Conservation (phyloP, 2,888 invertebrate species). For the Drosophila histrio region DNA sequence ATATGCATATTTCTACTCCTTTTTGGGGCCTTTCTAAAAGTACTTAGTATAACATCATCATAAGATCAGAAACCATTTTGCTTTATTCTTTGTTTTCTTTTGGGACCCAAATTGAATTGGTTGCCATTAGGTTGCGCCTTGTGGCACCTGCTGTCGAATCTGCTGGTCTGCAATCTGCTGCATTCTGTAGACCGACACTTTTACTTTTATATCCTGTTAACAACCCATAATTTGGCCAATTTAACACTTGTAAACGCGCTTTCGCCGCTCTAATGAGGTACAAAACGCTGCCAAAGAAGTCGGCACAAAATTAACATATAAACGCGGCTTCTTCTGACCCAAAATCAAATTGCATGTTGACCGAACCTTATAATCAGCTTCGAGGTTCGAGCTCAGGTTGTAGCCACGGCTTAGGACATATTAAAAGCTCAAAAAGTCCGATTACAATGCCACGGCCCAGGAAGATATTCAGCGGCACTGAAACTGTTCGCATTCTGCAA, state of each 20-base stretch:
- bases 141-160: slow-evolving; percentile 41
- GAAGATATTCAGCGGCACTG: slow-evolving; percentile 1
- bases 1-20: not conserved
- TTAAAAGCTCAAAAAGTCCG: slow-evolving; percentile 56
- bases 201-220: slow-evolving; percentile 79
- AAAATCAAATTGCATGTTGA: slow-evolving; percentile 67
- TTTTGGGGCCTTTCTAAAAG: not conserved
- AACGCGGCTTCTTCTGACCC: slow-evolving; percentile 52
- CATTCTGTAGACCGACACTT: slow-evolving; percentile 57
- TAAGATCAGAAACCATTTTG: not conserved
- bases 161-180: slow-evolving; percentile 18
- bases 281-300: slow-evolving; percentile 63
- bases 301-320: slow-evolving; percentile 69
- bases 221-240: slow-evolving; percentile 78
- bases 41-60: not conserved
- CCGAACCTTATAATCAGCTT: slow-evolving; percentile 63
- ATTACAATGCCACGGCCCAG: slow-evolving; percentile 32
- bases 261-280: slow-evolving; percentile 79
- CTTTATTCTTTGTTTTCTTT: not conserved
- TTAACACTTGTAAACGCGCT: slow-evolving; percentile 80
- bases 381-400: not conserved
- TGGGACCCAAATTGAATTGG: slow-evolving; percentile 42
- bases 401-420: slow-evolving; percentile 36
- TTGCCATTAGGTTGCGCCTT: slow-evolving; percentile 18
- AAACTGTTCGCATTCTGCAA: slow-evolving; percentile 55